Conservation (phyloP, 2,888 invertebrate species). For the Cheilosia vulpina region DNA sequence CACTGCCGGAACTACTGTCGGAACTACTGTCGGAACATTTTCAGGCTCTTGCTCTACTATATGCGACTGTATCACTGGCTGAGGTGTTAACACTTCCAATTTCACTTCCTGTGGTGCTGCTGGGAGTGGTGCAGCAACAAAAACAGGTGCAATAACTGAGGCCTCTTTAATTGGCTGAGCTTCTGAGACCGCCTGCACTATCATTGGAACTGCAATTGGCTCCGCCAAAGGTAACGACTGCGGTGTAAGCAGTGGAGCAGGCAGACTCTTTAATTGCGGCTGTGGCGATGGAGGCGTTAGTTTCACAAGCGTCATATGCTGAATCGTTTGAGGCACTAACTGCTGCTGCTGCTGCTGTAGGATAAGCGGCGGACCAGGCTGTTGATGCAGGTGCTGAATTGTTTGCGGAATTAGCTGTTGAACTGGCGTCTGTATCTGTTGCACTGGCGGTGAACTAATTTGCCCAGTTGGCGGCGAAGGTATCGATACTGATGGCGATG, state of each 20-base stretch:
- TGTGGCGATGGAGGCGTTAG: conserved; percentile 72
- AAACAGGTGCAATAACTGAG: background rate
- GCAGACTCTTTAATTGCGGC: conserved; percentile 54
- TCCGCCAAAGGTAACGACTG: conserved; percentile 11
- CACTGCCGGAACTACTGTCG: background rate
- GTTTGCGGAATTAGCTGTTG: conserved; percentile 54
- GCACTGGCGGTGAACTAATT: conserved; percentile 81
- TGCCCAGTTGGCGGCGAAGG: conserved; percentile 81
- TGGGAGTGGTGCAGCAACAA: background rate
- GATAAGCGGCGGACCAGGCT: conserved; percentile 71
- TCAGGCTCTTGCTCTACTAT: conserved; percentile 75
- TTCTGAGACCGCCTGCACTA: conserved; percentile 21
- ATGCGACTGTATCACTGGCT: conserved; percentile 75
- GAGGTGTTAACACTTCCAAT: conserved; percentile 34
- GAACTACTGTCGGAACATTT: background rate
- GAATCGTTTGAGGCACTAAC: conserved; percentile 40
- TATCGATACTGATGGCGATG: conserved; percentile 82
- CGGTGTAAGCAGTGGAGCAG: conserved; percentile 17
- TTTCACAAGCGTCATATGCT: conserved; percentile 28
- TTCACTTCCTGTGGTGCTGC: conserved; percentile 30
- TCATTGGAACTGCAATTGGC: conserved; percentile 17
- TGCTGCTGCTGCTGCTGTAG: conserved; percentile 18
- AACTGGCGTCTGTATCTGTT: conserved; percentile 62
- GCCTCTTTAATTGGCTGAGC: conserved; percentile 21
- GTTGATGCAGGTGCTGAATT: conserved; percentile 31